Evolutionary conservation across 1,140 invertebrate genomes (phyloP).

Genomic region (Sitobion miscanthi): DNA sequence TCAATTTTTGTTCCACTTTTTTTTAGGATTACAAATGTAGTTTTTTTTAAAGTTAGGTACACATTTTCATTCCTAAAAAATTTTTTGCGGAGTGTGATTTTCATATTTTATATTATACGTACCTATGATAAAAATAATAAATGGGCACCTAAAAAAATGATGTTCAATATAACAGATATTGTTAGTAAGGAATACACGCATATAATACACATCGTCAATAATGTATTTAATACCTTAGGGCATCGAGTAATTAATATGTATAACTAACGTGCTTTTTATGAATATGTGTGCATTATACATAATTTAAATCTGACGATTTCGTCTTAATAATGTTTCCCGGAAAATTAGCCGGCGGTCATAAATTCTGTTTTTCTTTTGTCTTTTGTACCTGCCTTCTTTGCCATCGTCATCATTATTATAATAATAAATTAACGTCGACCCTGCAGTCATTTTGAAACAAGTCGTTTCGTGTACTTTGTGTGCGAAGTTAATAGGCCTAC

Average conservation of each 20-base stretch:
- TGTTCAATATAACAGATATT: not conserved
- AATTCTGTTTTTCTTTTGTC: not conserved
- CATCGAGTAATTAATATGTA: not conserved
- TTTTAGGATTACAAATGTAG: no score
- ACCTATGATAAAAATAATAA: no score
- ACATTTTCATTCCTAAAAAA: no score
- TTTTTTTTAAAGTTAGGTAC: no score
- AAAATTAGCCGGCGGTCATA: not conserved
- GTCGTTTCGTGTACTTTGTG: not conserved
- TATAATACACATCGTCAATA: not conserved
- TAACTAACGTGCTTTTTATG: not conserved
- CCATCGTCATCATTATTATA: not conserved
- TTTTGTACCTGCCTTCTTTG: not conserved
- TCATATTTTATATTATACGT: no score
- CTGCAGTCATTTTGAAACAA: not conserved
- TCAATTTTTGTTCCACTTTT: no score
- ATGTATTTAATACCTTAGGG: not conserved
- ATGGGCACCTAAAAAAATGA: no score
- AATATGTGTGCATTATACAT: not conserved
- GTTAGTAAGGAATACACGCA: not conserved
- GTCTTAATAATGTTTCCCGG: not conserved
- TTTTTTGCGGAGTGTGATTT: no score
- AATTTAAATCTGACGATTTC: not conserved
- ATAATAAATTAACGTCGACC: slow-evolving; percentile 11
- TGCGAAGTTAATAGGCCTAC: not conserved